These are phyloP conservation scores for Megaceryle maxima DNA, from an alignment of 2,113 vertebrate genomes.

Conservation along the genomic window DNA sequence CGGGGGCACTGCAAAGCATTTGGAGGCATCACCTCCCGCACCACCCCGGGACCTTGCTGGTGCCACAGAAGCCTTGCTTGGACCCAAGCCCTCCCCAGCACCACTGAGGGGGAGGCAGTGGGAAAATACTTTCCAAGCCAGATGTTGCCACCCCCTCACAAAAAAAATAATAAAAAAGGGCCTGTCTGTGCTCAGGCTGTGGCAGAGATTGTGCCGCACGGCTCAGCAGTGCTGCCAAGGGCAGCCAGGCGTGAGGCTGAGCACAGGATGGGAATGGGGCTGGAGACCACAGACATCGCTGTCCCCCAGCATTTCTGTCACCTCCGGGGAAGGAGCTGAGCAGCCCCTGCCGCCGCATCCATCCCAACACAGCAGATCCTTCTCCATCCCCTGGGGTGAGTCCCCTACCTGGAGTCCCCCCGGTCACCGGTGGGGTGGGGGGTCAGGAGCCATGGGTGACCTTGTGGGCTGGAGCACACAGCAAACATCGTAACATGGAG, in stretches of 20 bases:
- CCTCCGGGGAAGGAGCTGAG: not conserved
- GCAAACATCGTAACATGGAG: slow-evolving; percentile 79
- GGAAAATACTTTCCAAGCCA: not conserved
- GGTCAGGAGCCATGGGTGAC: slow-evolving; percentile 74
- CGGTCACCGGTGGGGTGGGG: slow-evolving; percentile 25
- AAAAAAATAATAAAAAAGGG: not conserved
- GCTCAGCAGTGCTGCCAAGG: not conserved
- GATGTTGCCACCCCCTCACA: not conserved
- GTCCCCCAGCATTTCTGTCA: not conserved
- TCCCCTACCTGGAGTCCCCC: not conserved
- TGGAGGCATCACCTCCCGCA: not conserved
- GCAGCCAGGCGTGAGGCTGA: not conserved
- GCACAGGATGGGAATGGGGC: fast-evolving
- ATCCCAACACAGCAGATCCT: not conserved
- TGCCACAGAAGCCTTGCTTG: not conserved
- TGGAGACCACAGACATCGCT: fast-evolving
- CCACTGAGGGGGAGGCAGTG: not conserved
- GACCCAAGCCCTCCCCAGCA: not conserved
- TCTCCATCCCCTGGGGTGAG: not conserved
- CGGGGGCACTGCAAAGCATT: fast-evolving
- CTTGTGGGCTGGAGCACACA: slow-evolving; percentile 75
- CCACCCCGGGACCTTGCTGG: fast-evolving
- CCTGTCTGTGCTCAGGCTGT: not conserved
- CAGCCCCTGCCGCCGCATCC: not conserved
- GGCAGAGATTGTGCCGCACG: not conserved